A percentile compares a stretch with the other conserved stretches of the same genome.
Evolutionary conservation across 2,113 vertebrate genomes (phyloP).

Genomic region (Lipophrys pholis): DNA sequence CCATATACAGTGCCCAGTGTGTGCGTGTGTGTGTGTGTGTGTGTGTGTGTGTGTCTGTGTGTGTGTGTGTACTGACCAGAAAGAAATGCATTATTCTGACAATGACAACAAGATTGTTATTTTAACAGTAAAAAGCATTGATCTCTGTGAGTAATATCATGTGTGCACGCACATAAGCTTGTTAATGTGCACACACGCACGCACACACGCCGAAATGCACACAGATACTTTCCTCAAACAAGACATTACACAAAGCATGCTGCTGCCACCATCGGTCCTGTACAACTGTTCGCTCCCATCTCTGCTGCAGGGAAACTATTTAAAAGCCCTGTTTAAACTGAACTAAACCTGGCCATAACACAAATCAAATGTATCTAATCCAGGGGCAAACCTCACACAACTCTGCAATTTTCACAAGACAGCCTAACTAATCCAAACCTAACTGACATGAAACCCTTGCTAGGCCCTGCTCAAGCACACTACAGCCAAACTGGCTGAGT

Average conservation of each 20-base stretch:
- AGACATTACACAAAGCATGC: slow-evolving; percentile 39
- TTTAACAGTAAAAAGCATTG: slow-evolving; percentile 16
- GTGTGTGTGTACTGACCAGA: slow-evolving; percentile 2
- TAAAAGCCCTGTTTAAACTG: slow-evolving; percentile 16
- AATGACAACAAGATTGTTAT: slow-evolving; percentile 53
- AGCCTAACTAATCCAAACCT: slow-evolving; percentile 49
- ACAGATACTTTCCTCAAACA: slow-evolving; percentile 12
- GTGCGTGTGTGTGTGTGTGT: slow-evolving; percentile 1
- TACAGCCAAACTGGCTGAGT: slow-evolving; percentile 28
- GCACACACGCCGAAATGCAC: neutral
- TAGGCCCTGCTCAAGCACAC: slow-evolving; percentile 21
- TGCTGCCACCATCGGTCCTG: neutral
- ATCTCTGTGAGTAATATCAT: neutral
- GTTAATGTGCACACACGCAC: neutral
- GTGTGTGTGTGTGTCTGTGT: neutral
- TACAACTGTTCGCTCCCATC: slow-evolving; percentile 14
- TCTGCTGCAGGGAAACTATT: slow-evolving; percentile 15
- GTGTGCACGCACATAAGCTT: too few relatives aligned
- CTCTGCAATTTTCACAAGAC: slow-evolving; percentile 13
- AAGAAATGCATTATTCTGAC: slow-evolving; percentile 39
- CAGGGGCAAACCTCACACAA: slow-evolving; percentile 43
- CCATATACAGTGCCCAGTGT: neutral
- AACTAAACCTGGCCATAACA: slow-evolving; percentile 12
- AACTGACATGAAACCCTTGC: slow-evolving; percentile 41
- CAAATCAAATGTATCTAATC: slow-evolving; percentile 57